Evolutionary conservation across 2,113 vertebrate genomes (phyloP).

Genomic region (Cariama cristata): DNA sequence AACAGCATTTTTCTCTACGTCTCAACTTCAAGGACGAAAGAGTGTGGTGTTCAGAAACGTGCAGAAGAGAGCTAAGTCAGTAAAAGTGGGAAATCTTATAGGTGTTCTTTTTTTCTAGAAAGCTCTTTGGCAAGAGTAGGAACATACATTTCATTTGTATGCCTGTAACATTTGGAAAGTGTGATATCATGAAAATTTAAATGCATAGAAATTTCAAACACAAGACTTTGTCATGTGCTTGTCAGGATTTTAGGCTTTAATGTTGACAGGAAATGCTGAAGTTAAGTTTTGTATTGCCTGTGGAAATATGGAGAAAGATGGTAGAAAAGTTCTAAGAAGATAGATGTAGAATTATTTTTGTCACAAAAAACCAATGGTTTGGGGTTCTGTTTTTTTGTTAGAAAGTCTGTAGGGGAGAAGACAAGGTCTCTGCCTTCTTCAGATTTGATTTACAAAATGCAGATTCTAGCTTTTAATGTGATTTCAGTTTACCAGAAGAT

Average conservation of each 20-base stretch:
- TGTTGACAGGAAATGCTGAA: constrained; percentile 57
- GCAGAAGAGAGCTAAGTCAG: background rate
- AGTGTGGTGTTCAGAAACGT: background rate
- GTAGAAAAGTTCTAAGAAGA: background rate
- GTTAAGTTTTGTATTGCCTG: constrained; percentile 19
- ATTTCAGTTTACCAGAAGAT: background rate
- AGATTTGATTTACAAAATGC: background rate
- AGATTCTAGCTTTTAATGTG: background rate
- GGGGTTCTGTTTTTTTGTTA: background rate
- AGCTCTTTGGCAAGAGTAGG: constrained; percentile 12
- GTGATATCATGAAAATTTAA: constrained; percentile 62
- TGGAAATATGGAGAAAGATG: constrained; percentile 33
- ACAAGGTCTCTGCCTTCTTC: background rate
- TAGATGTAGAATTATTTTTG: background rate
- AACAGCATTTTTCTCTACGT: rapidly evolving
- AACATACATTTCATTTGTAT: constrained; percentile 36
- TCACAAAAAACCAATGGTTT: background rate
- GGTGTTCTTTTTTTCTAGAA: background rate
- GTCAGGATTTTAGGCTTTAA: constrained; percentile 49
- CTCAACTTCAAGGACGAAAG: background rate
- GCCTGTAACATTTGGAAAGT: constrained; percentile 61
- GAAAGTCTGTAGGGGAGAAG: background rate
- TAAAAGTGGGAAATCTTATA: constrained; percentile 6
- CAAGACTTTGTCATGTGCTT: constrained; percentile 54
- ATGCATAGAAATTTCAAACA: constrained; percentile 38